Conservation (phyloP, 2,113 vertebrate genomes). For the Maccullochella peelii region DNA sequence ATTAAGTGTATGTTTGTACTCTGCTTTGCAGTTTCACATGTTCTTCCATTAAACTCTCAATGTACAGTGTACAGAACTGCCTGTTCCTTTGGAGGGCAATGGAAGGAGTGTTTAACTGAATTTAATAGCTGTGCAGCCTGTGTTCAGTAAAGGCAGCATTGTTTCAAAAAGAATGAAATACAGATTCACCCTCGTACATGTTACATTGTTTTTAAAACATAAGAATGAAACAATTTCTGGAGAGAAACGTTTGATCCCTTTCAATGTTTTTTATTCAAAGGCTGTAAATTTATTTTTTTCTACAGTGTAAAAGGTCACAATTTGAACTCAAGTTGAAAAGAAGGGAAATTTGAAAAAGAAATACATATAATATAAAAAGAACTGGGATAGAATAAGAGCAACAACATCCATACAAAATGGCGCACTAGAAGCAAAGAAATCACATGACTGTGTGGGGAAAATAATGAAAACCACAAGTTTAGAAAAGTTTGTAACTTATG, state of each 20-base stretch:
- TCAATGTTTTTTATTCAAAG: constrained; percentile 81
- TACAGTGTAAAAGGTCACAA: constrained; percentile 85
- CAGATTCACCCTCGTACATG: background rate
- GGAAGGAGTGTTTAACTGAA: too few relatives aligned
- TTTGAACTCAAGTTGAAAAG: constrained; percentile 57
- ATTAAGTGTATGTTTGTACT: too few relatives aligned
- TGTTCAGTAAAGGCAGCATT: too few relatives aligned
- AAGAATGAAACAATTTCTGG: background rate
- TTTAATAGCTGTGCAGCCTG: too few relatives aligned
- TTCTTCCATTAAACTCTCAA: too few relatives aligned
- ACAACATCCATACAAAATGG: constrained; percentile 60
- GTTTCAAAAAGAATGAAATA: background rate
- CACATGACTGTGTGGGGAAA: constrained; percentile 23
- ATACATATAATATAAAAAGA: constrained; percentile 44
- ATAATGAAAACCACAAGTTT: constrained; percentile 16
- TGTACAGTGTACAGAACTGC: too few relatives aligned
- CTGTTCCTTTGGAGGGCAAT: background rate
- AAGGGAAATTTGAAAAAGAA: constrained; percentile 32
- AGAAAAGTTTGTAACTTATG: constrained; percentile 21
- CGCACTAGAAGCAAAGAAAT: constrained; percentile 40
- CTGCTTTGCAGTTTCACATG: too few relatives aligned
- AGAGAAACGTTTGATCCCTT: constrained; percentile 31
- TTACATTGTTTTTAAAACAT: background rate
- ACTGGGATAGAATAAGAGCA: constrained; percentile 48
- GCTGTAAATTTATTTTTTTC: constrained; percentile 67